phyloP scores from a whole-genome alignment of 2,113 vertebrate species.

The Calypte anna region DNA sequence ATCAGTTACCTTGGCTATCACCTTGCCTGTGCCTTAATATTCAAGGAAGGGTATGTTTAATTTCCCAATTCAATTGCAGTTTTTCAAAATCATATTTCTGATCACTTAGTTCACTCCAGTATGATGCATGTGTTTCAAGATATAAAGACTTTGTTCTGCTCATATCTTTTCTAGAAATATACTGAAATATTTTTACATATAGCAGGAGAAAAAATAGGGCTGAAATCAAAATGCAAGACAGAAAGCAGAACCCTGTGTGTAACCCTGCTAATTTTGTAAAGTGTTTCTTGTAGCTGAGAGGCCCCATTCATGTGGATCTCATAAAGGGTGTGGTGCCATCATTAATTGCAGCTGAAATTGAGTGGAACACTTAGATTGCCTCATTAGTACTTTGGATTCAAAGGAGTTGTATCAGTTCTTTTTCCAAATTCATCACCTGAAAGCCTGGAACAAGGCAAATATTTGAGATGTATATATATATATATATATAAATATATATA shows the following conservation, averaged over 20 bases:
- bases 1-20: neutral
- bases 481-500: no score
- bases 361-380: neutral
- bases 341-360: neutral
- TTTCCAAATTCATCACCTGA: neutral
- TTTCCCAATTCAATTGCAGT: neutral
- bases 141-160: neutral
- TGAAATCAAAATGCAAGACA: neutral
- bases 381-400: neutral
- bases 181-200: neutral
- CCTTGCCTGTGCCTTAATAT: neutral
- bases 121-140: rapidly evolving
- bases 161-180: neutral
- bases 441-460: neutral
- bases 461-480: neutral
- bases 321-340: neutral
- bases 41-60: neutral
- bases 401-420: neutral
- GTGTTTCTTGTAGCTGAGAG: neutral
- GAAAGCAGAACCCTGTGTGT: neutral
- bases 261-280: neutral
- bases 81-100: neutral
- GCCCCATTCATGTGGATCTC: neutral
- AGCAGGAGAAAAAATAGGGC: neutral
- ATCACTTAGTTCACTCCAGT: neutral